Conservation (phyloP, 2,888 invertebrate genomes). For the Carcina quercana region DNA sequence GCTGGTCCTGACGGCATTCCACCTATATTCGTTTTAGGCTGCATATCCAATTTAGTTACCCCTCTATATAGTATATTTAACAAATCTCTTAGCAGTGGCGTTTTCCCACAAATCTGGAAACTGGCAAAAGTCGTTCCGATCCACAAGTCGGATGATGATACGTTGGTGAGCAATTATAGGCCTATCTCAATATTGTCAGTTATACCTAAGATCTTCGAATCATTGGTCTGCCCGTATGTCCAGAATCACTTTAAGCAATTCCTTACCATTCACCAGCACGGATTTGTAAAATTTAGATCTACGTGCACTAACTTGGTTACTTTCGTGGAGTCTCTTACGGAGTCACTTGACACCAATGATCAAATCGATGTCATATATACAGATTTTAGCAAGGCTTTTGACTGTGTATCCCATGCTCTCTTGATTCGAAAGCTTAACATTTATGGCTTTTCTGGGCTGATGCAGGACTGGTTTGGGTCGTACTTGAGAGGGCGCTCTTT, state of each 20-base stretch:
- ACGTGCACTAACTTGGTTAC: neutral
- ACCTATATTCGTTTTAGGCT: neutral
- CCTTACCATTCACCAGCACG: constrained; percentile 2
- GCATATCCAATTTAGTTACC: neutral
- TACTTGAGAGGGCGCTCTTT: constrained; percentile 2
- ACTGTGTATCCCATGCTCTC: constrained; percentile 14
- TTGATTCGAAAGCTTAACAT: constrained; percentile 9
- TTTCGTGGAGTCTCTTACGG: neutral
- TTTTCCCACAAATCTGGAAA: constrained; percentile 6
- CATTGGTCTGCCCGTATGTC: constrained; percentile 1
- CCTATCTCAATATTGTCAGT: constrained; percentile 7
- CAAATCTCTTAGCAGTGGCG: neutral
- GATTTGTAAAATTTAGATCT: constrained; percentile 2
- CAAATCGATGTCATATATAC: constrained; percentile 21
- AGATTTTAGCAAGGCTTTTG: constrained; percentile 21
- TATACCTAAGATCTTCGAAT: constrained; percentile 4
- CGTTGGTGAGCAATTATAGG: constrained; percentile 5
- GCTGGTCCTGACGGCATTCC: constrained; percentile 1
- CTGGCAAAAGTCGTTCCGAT: constrained; percentile 5
- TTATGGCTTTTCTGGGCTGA: constrained; percentile 11
- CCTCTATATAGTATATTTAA: constrained; percentile 3
- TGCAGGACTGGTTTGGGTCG: constrained; percentile 12
- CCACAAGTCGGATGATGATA: constrained; percentile 4
- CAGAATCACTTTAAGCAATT: too few relatives aligned
- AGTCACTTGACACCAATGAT: neutral